Conservation (phyloP, 1,140 invertebrate species). For the Homalodisca vitripennis region DNA sequence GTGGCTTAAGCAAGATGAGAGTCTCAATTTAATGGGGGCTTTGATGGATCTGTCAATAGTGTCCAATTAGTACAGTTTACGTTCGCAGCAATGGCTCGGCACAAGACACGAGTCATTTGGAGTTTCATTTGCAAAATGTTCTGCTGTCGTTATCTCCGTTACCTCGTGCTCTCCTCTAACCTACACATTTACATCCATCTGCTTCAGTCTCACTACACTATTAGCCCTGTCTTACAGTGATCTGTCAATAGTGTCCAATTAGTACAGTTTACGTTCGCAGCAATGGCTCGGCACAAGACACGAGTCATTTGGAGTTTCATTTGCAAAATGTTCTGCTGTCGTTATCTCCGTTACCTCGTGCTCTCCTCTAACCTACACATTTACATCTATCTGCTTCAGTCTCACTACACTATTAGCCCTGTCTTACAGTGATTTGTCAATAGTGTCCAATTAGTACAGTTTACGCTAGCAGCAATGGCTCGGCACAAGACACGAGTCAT, state of each 20-base stretch:
- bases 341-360: no score
- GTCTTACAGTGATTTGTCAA: slow-evolving; percentile 11
- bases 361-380: no score
- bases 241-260: slow-evolving; percentile 23
- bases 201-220: no score
- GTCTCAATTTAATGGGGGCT: slow-evolving; percentile 23
- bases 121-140: no score
- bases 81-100: not conserved
- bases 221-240: not conserved
- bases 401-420: no score
- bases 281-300: not conserved
- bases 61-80: slow-evolving; percentile 23
- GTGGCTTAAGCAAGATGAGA: slow-evolving; percentile 24
- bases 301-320: no score
- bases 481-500: not conserved
- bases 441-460: slow-evolving; percentile 23
- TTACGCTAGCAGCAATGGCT: slow-evolving; percentile 2
- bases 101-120: not conserved
- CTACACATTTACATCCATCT: no score
- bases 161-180: no score
- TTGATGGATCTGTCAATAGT: slow-evolving; percentile 21
- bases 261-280: slow-evolving; percentile 15
- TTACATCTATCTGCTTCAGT: no score
- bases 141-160: no score
- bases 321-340: no score